These are phyloP conservation scores for Glossophaga mutica DNA, from an alignment of 2,797 vertebrate species.

Conservation along the genomic window DNA sequence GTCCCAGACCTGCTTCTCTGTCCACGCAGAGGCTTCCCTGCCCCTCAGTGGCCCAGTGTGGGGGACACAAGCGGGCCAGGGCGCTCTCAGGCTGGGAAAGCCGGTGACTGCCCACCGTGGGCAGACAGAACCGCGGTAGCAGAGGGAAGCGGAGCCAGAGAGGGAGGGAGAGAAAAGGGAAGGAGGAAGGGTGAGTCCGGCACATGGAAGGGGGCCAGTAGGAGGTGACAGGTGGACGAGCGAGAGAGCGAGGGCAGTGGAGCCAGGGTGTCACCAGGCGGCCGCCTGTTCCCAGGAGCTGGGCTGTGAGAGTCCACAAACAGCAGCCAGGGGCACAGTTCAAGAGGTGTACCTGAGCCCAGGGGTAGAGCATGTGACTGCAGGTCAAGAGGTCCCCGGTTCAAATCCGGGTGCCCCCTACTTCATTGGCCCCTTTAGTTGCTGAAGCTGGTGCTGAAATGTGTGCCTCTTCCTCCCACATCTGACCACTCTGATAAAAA, in stretches of 20 bases:
- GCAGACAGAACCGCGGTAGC: accelerated
- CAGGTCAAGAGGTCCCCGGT: constrained; percentile 81
- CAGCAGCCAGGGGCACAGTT: neutral
- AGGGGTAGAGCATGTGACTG: constrained; percentile 62
- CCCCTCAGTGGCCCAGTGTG: neutral
- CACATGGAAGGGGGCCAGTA: neutral
- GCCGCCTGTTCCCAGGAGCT: neutral
- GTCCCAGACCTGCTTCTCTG: neutral
- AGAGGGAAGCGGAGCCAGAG: neutral
- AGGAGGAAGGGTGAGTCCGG: no score
- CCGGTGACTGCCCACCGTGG: neutral
- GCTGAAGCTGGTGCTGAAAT: neutral
- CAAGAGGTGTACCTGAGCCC: neutral
- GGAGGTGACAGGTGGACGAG: neutral
- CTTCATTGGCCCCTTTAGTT: neutral
- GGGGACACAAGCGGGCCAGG: neutral
- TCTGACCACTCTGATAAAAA: neutral
- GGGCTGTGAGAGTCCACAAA: neutral
- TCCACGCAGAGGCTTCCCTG: neutral
- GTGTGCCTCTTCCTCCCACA: neutral
- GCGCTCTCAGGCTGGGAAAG: neutral
- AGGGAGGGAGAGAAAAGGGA: neutral
- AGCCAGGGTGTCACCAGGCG: neutral
- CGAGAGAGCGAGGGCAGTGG: neutral
- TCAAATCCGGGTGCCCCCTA: constrained; percentile 72